Evolutionary conservation across 35 echinoderm and acorn worm genomes (phyloP), one percentile per base, ranked within the genome.

Genomic region (Eucidaris tribuloides): DNA sequence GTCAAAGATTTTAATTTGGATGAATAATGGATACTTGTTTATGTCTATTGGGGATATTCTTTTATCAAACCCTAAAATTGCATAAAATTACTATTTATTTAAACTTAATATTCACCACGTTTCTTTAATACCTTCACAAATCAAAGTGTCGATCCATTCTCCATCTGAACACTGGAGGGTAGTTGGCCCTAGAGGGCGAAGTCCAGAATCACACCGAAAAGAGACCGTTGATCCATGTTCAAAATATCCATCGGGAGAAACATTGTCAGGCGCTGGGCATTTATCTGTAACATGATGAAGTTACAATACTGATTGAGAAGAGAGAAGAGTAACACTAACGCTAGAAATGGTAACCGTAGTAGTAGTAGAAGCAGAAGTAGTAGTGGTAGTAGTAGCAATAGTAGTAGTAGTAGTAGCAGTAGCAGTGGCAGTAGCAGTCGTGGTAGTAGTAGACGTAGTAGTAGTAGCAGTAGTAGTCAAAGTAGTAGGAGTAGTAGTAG

Each of bases 81-180:
- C n/a, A n/a, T n/a, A n/a, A n/a, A n/a, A n/a, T n/a, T n/a, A n/a
- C n/a, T n/a, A n/a, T n/a, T n/a, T n/a, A n/a, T n/a, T n/a, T n/a
- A n/a, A n/a, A n/a, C n/a, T n/a, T n/a, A n/a, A n/a, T n/a, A n/a
- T n/a, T n/a, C n/a, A n/a, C n/a, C n/a, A n/a, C n/a, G n/a, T n/a
- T n/a, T n/a, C n/a, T n/a, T n/a, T n/a, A n/a, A n/a, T 74, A 74
- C 68, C 68, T 74, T 74, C 68, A 36, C 68, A 74, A 74, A 19
- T 35, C 15, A 74, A 42, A 25, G 29, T 36, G 20, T 32, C 20
- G 17, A 9, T n/a, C 68, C 68, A 74, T 11, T 74, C 35, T 1
- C 68, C 68, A 18, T 74, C 37, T 13, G 19, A 1, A 36, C 68
- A 74, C 18, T 42, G 11, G 6, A 74, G 44, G 7, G 36, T 32